phyloP scores from a whole-genome alignment of 2,888 invertebrate genomes.

The Thumatha senex region DNA sequence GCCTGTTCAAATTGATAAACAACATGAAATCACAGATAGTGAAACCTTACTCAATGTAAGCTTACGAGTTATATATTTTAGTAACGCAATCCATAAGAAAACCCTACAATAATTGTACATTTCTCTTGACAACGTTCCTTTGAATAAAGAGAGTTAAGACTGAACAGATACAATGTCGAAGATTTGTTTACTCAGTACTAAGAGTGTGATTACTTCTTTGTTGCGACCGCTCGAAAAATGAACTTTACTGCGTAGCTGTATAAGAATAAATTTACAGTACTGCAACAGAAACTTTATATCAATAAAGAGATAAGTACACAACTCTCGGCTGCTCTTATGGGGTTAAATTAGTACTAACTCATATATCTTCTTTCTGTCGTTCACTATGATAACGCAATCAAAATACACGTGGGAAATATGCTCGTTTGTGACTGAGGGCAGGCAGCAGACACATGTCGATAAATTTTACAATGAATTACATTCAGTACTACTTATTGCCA shows the following conservation, averaged over 20 bases:
- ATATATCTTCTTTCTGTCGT: constrained; percentile 66
- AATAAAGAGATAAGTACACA: constrained; percentile 58
- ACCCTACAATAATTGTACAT: constrained; percentile 79
- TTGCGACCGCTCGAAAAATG: constrained; percentile 53
- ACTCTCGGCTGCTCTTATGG: constrained; percentile 54
- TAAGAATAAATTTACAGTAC: constrained; percentile 52
- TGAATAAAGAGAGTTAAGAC: constrained; percentile 80
- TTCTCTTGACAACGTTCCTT: constrained; percentile 81
- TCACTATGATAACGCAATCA: constrained; percentile 79
- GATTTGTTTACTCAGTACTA: constrained; percentile 77
- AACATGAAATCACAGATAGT: constrained; percentile 74
- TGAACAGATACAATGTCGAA: constrained; percentile 78
- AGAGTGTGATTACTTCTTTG: constrained; percentile 68
- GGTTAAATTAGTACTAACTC: constrained; percentile 74
- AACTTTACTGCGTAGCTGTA: constrained; percentile 56
- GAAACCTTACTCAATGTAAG: constrained; percentile 64
- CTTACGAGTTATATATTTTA: constrained; percentile 73
- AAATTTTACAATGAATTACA: constrained; percentile 77
- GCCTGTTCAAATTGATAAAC: constrained; percentile 73
- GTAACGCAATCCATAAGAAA: constrained; percentile 79
- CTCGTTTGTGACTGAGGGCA: constrained; percentile 73
- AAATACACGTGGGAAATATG: constrained; percentile 81
- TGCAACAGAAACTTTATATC: constrained; percentile 51
- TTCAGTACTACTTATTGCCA: constrained; percentile 51
- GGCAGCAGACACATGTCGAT: constrained; percentile 59